phyloP scores from a whole-genome alignment of 1,140 invertebrate species.

The Neuroterus valhalla region DNA sequence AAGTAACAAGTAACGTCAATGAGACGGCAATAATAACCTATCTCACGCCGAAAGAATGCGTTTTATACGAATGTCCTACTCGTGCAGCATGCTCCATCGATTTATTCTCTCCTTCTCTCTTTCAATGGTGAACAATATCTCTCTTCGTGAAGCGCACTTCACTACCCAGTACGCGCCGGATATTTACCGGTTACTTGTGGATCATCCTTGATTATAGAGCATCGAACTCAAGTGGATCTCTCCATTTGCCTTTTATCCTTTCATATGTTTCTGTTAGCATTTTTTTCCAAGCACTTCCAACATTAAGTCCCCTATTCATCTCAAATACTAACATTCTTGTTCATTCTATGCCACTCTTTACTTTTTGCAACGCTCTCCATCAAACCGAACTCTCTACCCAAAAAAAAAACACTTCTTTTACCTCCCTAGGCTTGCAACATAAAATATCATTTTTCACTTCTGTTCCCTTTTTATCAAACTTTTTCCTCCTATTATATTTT shows the following conservation, averaged over 20 bases:
- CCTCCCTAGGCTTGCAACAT: no score
- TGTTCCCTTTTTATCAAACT: background rate
- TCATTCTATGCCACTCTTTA: constrained; percentile 38
- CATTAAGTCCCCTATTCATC: background rate
- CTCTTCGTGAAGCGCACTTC: constrained; percentile 41
- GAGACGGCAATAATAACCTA: constrained; percentile 55
- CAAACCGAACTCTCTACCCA: no score
- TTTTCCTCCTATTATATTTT: background rate
- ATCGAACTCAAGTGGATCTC: constrained; percentile 52
- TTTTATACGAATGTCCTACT: constrained; percentile 14
- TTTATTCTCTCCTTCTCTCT: constrained; percentile 22
- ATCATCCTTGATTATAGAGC: constrained; percentile 53
- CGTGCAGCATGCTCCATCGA: constrained; percentile 13
- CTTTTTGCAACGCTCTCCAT: no score
- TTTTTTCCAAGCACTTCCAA: constrained; percentile 38
- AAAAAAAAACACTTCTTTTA: no score
- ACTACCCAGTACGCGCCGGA: constrained; percentile 48
- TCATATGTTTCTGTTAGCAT: constrained; percentile 29
- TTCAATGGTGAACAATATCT: constrained; percentile 43
- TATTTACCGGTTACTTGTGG: constrained; percentile 48
- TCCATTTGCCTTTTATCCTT: constrained; percentile 48
- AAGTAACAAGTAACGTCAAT: constrained; percentile 47
- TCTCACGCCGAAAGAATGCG: constrained; percentile 15
- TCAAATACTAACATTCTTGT: constrained; percentile 23
- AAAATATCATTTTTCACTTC: background rate